Evolutionary conservation across 2,113 vertebrate genomes (phyloP).

Genomic region (Neofelis nebulosa): DNA sequence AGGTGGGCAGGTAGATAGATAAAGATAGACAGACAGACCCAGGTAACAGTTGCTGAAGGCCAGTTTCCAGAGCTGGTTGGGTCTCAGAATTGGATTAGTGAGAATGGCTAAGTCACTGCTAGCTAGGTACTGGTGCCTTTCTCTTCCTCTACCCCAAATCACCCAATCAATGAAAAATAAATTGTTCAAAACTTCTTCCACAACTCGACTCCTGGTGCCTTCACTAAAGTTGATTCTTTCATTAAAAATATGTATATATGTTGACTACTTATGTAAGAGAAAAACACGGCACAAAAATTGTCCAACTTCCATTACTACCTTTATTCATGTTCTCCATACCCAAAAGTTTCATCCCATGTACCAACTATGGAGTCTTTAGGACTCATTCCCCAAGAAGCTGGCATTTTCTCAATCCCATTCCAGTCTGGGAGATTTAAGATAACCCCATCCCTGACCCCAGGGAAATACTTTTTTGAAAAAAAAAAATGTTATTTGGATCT

Average conservation of each 20-base stretch:
- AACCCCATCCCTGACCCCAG: background rate
- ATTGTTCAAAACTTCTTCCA: background rate
- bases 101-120: background rate
- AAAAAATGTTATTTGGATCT: background rate
- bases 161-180: background rate
- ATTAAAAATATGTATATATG: background rate
- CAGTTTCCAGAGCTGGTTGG: background rate
- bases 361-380: background rate
- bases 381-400: background rate
- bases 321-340: background rate
- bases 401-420: background rate
- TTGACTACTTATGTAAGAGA: background rate
- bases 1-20: background rate
- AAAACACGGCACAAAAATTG: background rate
- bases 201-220: background rate
- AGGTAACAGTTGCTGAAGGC: background rate
- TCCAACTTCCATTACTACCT: background rate
- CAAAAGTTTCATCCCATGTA: background rate
- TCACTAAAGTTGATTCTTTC: background rate
- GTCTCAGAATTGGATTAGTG: background rate
- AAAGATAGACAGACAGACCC: background rate
- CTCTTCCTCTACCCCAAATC: background rate
- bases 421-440: background rate
- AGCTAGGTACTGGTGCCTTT: background rate
- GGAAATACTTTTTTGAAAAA: background rate